Conservation (phyloP, 2,113 vertebrate genomes). For the Electrona antarctica region DNA sequence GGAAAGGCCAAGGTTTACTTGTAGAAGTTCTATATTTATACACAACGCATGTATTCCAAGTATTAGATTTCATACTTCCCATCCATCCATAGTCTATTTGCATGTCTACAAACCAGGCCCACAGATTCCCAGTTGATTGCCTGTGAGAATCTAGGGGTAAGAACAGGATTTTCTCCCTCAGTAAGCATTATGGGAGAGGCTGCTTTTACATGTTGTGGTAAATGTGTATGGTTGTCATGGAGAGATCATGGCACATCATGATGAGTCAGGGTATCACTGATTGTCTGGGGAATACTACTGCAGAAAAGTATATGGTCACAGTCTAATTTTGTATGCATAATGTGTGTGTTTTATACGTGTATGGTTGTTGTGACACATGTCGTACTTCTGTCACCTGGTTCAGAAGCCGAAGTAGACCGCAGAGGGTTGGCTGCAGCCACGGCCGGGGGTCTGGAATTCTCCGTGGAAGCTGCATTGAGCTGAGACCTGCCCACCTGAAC, state of each 20-base stretch:
- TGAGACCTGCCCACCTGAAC: constrained; percentile 69
- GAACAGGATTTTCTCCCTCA: constrained; percentile 19
- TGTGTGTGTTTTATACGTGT: not conserved
- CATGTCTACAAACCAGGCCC: not conserved
- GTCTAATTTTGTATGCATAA: not conserved
- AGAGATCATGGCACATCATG: not conserved
- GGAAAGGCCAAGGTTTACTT: not conserved
- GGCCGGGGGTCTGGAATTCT: constrained; percentile 26
- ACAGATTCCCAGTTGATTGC: constrained; percentile 7
- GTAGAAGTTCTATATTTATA: not conserved
- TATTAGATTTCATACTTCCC: constrained; percentile 26
- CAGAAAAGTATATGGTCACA: constrained; percentile 12
- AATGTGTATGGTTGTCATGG: constrained; percentile 42
- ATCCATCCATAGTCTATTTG: constrained; percentile 16
- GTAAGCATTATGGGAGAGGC: constrained; percentile 49
- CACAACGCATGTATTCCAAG: not conserved
- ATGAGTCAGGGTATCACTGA: constrained; percentile 13
- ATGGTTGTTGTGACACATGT: not conserved
- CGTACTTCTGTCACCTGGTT: constrained; percentile 52
- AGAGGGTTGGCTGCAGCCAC: constrained; percentile 12
- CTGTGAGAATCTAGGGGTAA: not conserved
- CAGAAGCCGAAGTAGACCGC: constrained; percentile 44
- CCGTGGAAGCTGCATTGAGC: constrained; percentile 65
- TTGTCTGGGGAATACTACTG: not conserved
- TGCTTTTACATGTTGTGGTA: constrained; percentile 56